Base-by-base conservation (phyloP, 2,797 vertebrate species). In the Sorex maritimensis region DNA sequence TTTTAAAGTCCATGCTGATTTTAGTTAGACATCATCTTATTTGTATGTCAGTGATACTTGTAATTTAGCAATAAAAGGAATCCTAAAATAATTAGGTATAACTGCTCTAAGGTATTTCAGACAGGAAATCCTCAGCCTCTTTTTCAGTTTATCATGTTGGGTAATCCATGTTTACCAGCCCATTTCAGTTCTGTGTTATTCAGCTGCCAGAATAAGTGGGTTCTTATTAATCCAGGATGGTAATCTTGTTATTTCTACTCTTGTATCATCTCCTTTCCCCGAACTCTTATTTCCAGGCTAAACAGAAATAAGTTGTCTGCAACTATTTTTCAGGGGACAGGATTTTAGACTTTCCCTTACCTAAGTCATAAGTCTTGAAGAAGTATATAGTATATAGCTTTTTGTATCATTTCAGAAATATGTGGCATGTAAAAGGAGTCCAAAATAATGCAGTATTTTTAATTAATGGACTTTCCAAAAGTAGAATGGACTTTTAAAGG, bases 381-480 rank as follows among this genome's bases (percentile, higher is more conserved):
- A 81, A 88, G 82, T 74, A 19, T 63, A 23, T 67, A 17, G 2
- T 87, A 19, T 63, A 7, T 69, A 69, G 24, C 15, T 58, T 80
- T 95, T 86, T 41, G 2, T 81, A 21, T 61, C 7, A 77, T 77
- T 94, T 75, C 15, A 67, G 49, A 81, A 81, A 65, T 21, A 6
- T 4, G 41, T 26, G 30, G 26, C 71, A 38, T 46, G 21, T 67
- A 49, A 75, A 67, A 69, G 58, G 17, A 5, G 2, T 34, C 74
- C 24, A 55, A n/a, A 49, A 24, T 63, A 90, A 90, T 72, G 34
- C 84, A 86, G 58, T 24, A 17, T 55, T 88, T 91, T 77, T 65
- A 93, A 71, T 55, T 82, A 84, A 90, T 84, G 30, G 55, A 23
- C 58, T 79, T 92, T 90, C 10, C 11, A 52, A 81, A 82, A 86